Evolutionary conservation across 2,888 invertebrate genomes (phyloP), one percentile per base, ranked within the genome.

Genomic region (Entomobrya multifasciata): DNA sequence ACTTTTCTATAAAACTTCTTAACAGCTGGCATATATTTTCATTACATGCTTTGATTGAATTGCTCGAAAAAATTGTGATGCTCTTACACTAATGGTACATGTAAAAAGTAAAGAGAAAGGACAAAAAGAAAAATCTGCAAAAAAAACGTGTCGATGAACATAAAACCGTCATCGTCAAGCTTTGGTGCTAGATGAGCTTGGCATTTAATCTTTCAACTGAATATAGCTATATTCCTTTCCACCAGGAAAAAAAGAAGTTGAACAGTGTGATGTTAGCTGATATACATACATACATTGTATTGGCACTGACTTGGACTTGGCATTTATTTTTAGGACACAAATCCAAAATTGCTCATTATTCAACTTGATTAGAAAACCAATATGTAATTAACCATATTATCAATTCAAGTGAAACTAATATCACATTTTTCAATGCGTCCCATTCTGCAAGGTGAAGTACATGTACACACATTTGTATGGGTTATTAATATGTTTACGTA

Each of bases 11-110:
- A 62, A 62, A 62, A 62, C 62, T 62, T 62, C 62, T 62, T 62
- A 62, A 62, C 62, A 62, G 62, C 62, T 62, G 62, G 62, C 62
- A 62, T 62, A 62, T 30, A 62, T 62, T 62, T 62, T 62, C 62
- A 62, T 62, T 62, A 62, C 47, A 41, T 44, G 70, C 70, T 70
- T 44, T 22, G 47, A 70, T 70, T 70, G 44, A 44, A 70, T 70
- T 70, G 22, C 70, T 25, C 20, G 22, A 44, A 41, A 70, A 44
- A 30, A 20, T n/a, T n/a, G n/a, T n/a, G n/a, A n/a, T n/a, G n/a
- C n/a, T n/a, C n/a, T n/a, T n/a, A n/a, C n/a, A n/a, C n/a, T n/a
- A n/a, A n/a, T n/a, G n/a, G n/a, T 70, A 13, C 13, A 10, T 27
- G 62, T 2, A n/a, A 62, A 15, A 30, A 27, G 20, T 13, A 60